Evolutionary conservation across 92 coral and sea anemone genomes (phyloP).

Genomic region (Pocillopora grandis): DNA sequence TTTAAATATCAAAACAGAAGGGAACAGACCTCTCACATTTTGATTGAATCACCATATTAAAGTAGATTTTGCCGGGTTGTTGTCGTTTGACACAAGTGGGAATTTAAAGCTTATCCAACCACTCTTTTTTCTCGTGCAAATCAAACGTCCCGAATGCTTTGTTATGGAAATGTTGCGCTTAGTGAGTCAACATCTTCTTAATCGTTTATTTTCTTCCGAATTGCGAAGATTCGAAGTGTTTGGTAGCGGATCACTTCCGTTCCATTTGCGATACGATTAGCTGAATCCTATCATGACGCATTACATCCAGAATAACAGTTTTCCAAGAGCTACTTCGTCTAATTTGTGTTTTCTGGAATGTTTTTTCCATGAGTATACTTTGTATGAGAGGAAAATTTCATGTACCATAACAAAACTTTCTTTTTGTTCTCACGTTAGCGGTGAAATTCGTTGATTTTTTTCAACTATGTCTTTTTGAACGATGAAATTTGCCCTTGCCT

Average conservation of each 20-base stretch:
- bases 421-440: too few relatives aligned
- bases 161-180: background rate
- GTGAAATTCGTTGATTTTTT: too few relatives aligned
- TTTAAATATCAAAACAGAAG: background rate
- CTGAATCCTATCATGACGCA: background rate
- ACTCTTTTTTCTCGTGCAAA: background rate
- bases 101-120: conserved; percentile 2
- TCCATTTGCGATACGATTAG: conserved; percentile 2
- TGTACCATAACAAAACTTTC: too few relatives aligned
- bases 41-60: background rate
- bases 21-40: background rate
- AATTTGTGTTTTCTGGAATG: background rate
- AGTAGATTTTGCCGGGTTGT: too few relatives aligned
- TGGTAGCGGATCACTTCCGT: background rate
- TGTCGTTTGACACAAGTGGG: background rate
- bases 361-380: too few relatives aligned
- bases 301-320: too few relatives aligned
- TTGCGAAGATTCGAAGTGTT: background rate
- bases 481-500: too few relatives aligned
- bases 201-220: conserved; percentile 1
- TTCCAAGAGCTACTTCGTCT: background rate
- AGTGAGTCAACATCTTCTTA: background rate
- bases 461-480: too few relatives aligned
- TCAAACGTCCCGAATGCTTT: background rate
- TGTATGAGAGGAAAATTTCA: too few relatives aligned